phyloP scores from a whole-genome alignment of 2,888 invertebrate species.

The Trilocha varians region DNA sequence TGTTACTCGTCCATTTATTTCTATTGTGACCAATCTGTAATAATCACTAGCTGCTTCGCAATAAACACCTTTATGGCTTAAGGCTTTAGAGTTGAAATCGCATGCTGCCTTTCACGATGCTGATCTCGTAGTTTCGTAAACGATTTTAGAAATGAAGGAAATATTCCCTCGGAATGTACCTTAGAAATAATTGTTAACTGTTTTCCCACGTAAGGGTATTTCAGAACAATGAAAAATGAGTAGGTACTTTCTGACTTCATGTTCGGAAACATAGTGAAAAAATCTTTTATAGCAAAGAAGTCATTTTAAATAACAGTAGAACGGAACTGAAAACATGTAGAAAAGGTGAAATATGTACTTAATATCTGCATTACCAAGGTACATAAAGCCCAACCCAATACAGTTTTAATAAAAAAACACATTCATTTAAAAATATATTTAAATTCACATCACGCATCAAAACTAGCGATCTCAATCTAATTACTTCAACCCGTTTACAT shows the following conservation, averaged over 20 bases:
- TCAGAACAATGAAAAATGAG: too few relatives aligned
- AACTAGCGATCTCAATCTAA: constrained; percentile 55
- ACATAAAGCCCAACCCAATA: too few relatives aligned
- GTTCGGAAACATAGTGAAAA: too few relatives aligned
- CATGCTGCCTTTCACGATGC: background rate
- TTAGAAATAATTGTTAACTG: background rate
- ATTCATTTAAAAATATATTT: background rate
- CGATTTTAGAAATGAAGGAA: background rate
- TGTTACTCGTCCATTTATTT: background rate
- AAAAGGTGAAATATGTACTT: too few relatives aligned
- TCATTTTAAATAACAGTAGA: too few relatives aligned
- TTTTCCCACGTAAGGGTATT: background rate
- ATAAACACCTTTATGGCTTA: too few relatives aligned
- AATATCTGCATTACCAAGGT: too few relatives aligned
- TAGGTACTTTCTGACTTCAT: too few relatives aligned
- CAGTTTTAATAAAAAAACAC: background rate
- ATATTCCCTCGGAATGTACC: background rate
- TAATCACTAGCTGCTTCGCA: too few relatives aligned
- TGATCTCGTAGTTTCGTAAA: background rate
- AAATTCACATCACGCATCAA: constrained; percentile 15
- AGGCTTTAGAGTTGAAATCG: background rate
- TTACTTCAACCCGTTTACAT: constrained; percentile 65
- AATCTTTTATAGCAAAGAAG: too few relatives aligned
- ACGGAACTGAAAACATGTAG: too few relatives aligned
- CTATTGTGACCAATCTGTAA: too few relatives aligned